These are phyloP conservation scores for Fukomys damarensis DNA, from an alignment of 2,113 vertebrate genomes.

Conservation along the genomic window DNA sequence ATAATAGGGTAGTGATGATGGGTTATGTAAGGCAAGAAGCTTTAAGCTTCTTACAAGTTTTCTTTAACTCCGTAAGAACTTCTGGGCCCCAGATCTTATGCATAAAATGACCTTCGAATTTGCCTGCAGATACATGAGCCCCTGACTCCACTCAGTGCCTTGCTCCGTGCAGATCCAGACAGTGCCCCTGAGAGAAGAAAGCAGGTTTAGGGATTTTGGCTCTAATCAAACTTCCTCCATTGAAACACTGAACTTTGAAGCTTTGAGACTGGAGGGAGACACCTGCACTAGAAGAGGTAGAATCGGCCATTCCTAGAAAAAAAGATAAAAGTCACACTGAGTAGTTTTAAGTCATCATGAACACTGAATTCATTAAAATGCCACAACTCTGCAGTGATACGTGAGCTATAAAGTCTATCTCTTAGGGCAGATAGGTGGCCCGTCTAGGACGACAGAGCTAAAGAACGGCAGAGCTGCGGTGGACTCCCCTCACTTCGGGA, in stretches of 20 bases:
- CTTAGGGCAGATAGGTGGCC: fast-evolving
- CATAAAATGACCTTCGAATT: background rate
- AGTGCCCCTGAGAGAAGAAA: slow-evolving; percentile 9
- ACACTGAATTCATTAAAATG: background rate
- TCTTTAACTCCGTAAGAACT: too few species aligned
- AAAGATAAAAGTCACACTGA: background rate
- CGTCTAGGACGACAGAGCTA: background rate
- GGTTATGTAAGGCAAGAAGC: too few species aligned
- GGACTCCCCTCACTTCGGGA: fast-evolving
- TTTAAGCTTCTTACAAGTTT: too few species aligned
- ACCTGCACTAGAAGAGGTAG: fast-evolving
- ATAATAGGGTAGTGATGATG: too few species aligned
- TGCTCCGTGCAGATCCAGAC: slow-evolving; percentile 68
- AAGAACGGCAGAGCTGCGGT: background rate
- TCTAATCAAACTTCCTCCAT: background rate
- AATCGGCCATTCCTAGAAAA: background rate
- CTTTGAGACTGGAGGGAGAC: background rate
- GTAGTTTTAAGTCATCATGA: fast-evolving
- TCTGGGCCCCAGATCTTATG: background rate
- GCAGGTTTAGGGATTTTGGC: background rate
- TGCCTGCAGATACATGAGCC: background rate
- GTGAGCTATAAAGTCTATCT: fast-evolving
- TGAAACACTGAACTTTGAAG: background rate
- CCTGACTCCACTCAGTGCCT: slow-evolving; percentile 54
- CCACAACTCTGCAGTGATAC: background rate